Conservation (phyloP, 2,888 invertebrate genomes). For the Epirrhoe tristata region DNA sequence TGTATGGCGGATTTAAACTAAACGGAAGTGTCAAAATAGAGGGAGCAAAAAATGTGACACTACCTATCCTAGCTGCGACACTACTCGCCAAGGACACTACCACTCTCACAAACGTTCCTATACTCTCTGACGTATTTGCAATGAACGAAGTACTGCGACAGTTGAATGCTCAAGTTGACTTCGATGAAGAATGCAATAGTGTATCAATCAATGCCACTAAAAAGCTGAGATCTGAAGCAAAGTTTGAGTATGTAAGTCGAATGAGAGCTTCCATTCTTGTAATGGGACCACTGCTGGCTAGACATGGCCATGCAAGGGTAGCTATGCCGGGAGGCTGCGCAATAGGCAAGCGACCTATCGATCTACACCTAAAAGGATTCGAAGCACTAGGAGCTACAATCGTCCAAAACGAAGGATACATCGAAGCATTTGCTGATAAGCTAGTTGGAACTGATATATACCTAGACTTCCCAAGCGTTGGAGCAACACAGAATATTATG, state of each 20-base stretch:
- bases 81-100: slow-evolving; percentile 29
- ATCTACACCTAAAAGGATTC: slow-evolving; percentile 37
- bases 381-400: slow-evolving; percentile 32
- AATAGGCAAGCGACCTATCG: slow-evolving; percentile 35
- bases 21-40: slow-evolving; percentile 32
- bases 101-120: slow-evolving; percentile 32
- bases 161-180: slow-evolving; percentile 27
- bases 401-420: slow-evolving; percentile 12
- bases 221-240: slow-evolving; percentile 3
- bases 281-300: slow-evolving; percentile 33
- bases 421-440: slow-evolving; percentile 26
- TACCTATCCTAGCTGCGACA: slow-evolving; percentile 35
- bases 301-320: slow-evolving; percentile 26
- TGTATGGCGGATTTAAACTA: slow-evolving; percentile 27
- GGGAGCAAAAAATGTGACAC: slow-evolving; percentile 23
- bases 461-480: slow-evolving; percentile 37
- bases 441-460: slow-evolving; percentile 21
- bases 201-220: slow-evolving; percentile 24
- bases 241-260: slow-evolving; percentile 13
- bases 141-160: slow-evolving; percentile 30
- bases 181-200: slow-evolving; percentile 26
- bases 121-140: slow-evolving; percentile 29
- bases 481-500: slow-evolving; percentile 39
- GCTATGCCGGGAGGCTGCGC: slow-evolving; percentile 34
- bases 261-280: slow-evolving; percentile 34